Conservation (phyloP, 37 sponge, comb jelly and placozoan species). For the Chondrilla cf. caribensis region DNA sequence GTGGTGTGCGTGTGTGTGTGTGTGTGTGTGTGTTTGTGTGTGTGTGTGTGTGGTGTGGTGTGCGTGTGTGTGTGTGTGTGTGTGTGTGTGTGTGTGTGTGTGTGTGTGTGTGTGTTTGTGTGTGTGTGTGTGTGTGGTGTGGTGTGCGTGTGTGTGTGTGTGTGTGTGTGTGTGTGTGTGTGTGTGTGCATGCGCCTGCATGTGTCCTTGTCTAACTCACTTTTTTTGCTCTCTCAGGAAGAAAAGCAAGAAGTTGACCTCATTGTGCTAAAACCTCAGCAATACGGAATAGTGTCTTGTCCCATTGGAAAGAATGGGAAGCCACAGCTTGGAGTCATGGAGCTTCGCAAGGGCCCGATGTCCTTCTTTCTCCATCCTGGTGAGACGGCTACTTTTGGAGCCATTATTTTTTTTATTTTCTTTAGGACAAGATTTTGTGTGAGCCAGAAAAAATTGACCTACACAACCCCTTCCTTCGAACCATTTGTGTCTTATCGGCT, state of each 20-base stretch:
- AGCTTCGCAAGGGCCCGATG: conserved; percentile 64
- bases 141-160: background rate
- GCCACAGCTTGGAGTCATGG: conserved; percentile 51
- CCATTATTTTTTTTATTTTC: background rate
- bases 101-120: no score
- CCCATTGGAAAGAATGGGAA: conserved; percentile 69
- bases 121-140: no score
- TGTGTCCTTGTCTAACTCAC: no score
- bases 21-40: no score
- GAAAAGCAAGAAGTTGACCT: conserved; percentile 62
- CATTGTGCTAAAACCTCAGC: conserved; percentile 65
- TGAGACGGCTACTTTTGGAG: background rate
- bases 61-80: background rate
- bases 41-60: conserved; percentile 25
- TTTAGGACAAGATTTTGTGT: background rate
- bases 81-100: background rate
- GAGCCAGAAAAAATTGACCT: background rate
- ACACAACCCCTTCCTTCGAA: background rate
- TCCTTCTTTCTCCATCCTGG: conserved; percentile 86
- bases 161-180: no score
- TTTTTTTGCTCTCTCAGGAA: conserved; percentile 40
- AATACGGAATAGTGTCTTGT: conserved; percentile 83
- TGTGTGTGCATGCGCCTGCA: no score
- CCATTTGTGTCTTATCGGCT: no score
- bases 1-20: background rate